Conservation (phyloP, 2,113 vertebrate genomes). For the Callipepla squamata region DNA sequence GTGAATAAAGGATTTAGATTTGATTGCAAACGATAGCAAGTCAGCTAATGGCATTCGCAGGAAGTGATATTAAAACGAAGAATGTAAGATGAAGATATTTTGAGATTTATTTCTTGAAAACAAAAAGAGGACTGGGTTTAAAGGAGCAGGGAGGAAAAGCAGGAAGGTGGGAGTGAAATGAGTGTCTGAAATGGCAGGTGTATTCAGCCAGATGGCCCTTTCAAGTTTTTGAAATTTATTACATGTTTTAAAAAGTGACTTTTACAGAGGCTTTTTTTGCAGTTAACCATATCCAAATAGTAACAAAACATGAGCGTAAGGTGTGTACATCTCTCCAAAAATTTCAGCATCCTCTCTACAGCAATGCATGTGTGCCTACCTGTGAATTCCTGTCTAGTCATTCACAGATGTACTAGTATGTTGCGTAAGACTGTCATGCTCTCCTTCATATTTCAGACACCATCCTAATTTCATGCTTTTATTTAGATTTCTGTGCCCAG, state of each 20-base stretch:
- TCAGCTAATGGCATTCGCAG: background rate
- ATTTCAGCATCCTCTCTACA: background rate
- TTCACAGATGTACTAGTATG: background rate
- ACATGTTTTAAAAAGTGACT: background rate
- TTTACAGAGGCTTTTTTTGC: conserved; percentile 8
- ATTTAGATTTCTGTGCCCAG: background rate
- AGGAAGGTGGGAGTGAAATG: background rate
- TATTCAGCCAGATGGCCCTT: conserved; percentile 31
- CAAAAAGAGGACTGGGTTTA: background rate
- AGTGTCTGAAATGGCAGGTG: background rate
- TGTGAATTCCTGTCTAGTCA: background rate
- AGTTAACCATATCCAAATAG: background rate
- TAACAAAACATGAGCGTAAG: background rate
- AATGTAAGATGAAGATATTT: background rate
- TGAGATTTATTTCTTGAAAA: background rate
- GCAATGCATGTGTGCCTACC: background rate
- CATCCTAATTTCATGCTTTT: background rate
- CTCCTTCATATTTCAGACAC: background rate
- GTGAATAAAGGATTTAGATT: background rate
- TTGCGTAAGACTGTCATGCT: background rate
- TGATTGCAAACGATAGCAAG: background rate
- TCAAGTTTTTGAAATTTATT: conserved; percentile 47
- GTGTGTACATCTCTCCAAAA: fast-evolving
- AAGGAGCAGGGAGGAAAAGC: background rate
- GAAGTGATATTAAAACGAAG: background rate